phyloP scores from a whole-genome alignment of 1,140 invertebrate genomes.

The Neocloeon triangulifer region DNA sequence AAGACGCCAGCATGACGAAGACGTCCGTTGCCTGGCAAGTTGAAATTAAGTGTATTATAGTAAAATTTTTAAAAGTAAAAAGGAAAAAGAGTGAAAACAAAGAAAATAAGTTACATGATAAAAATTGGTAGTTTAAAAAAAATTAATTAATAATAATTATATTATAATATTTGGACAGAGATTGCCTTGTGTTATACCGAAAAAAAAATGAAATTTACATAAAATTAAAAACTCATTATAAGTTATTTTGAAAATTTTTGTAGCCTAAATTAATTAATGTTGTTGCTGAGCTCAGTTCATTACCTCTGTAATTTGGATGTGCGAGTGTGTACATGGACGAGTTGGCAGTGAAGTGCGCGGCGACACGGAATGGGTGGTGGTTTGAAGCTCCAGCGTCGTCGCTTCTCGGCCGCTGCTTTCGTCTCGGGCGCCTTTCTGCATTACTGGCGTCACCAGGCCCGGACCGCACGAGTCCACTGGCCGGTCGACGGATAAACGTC shows the following conservation, averaged over 20 bases:
- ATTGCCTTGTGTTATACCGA: no score
- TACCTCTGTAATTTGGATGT: neutral
- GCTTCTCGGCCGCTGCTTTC: no score
- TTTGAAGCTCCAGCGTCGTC: conserved; percentile 11
- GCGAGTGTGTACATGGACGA: conserved; percentile 9
- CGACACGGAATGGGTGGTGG: no score
- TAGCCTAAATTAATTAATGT: neutral
- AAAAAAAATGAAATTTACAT: neutral
- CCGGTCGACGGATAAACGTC: no score
- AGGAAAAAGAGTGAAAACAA: neutral
- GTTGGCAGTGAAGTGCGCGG: conserved; percentile 17
- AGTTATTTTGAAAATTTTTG: neutral
- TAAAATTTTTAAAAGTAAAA: neutral
- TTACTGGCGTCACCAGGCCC: no score
- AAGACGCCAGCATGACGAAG: conserved; percentile 22
- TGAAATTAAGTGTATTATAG: neutral
- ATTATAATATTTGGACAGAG: no score
- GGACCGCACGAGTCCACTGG: no score
- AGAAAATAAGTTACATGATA: no score
- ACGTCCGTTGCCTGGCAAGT: conserved; percentile 20
- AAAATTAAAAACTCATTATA: neutral
- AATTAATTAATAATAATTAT: no score
- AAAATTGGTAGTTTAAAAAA: no score
- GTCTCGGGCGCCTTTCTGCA: no score
- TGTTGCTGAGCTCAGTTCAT: neutral